Percentiles rank a stretch among this genome's conserved stretches.
These are phyloP conservation scores for Gambusia holbrooki DNA, from an alignment of 2,113 vertebrate genomes.

Conservation along the genomic window DNA sequence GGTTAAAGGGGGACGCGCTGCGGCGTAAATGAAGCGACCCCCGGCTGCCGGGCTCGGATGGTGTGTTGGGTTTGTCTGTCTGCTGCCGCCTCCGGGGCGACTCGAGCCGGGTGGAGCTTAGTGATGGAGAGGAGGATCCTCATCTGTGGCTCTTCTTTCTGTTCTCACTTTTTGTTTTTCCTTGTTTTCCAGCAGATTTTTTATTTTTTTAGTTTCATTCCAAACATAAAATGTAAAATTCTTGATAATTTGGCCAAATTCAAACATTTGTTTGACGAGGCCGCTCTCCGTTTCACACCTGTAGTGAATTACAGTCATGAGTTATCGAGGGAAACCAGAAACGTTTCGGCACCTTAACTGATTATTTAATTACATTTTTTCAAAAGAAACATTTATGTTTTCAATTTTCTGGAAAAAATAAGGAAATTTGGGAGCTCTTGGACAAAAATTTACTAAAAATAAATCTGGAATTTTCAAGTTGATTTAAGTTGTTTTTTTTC, in stretches of 20 bases:
- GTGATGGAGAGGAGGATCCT: neutral
- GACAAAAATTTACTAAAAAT: too few relatives aligned
- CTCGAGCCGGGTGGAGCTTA: constrained; percentile 47
- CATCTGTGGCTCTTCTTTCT: constrained; percentile 37
- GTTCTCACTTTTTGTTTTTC: neutral
- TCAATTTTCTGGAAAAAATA: too few relatives aligned
- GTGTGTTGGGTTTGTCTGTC: constrained; percentile 54
- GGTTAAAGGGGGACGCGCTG: constrained; percentile 59
- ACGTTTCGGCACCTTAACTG: too few relatives aligned
- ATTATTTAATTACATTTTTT: too few relatives aligned
- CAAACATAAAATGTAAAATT: neutral
- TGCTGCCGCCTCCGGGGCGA: constrained; percentile 56
- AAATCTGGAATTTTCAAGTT: too few relatives aligned
- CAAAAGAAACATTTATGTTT: too few relatives aligned
- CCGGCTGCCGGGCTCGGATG: constrained; percentile 61
- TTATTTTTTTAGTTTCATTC: neutral
- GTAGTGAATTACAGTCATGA: too few relatives aligned
- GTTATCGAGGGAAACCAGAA: too few relatives aligned
- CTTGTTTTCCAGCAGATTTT: neutral
- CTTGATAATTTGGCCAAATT: neutral
- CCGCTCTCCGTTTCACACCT: too few relatives aligned
- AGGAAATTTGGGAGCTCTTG: too few relatives aligned
- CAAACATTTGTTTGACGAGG: neutral
- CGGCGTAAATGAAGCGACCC: constrained; percentile 58
- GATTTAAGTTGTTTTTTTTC: too few relatives aligned